Base-by-base conservation (phyloP, 1,140 invertebrate species). In the Drosophila setifemur region DNA sequence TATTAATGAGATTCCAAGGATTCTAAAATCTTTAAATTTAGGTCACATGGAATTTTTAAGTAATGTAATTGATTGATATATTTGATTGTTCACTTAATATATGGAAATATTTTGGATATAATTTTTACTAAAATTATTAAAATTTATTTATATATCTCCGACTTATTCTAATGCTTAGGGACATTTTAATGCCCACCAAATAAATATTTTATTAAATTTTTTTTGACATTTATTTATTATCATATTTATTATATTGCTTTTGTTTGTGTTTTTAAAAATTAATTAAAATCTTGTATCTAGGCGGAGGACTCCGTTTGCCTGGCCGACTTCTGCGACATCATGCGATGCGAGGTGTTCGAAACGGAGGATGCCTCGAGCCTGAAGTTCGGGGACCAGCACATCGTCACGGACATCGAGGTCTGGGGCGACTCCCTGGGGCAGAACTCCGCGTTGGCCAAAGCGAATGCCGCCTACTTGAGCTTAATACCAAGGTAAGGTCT, bases 301-400 rank as follows among this genome's bases (percentile, higher is more conserved):
- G 95, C 94, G 29, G 95, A 97, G 91, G 96, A 97, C 89, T 94
- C 96, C 42, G 95, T 98, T 71, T 98, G 97, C 90, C 92, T 98
- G 66, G 96, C 96, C 33, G 96, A 98, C 89, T 98, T 96, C 89
- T 98, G 97, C 92, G 97, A 98, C 91, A 96, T 98, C 68, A 97
- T 98, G 94, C 93, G 97, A 60, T 98, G 97, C 91, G 96, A 98
- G 87, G 96, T 98, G 9, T 91, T 97, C 50, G 92, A 94, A 50
- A 94, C 94, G 44, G 94, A 95, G 78, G 95, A 96, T 71, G 91
- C 93, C 23, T 92, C 92, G 25, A 87, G 88, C 40, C 67, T 90
- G 1, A 89, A 88, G 42, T 74, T 92, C 43, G 93, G 93, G 50
- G 91, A 92, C 68, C 88, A 91, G 43, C 91, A 93, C 9, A 92